Evolutionary conservation across 1,140 invertebrate genomes (phyloP).

Genomic region (Laupala kohalensis): DNA sequence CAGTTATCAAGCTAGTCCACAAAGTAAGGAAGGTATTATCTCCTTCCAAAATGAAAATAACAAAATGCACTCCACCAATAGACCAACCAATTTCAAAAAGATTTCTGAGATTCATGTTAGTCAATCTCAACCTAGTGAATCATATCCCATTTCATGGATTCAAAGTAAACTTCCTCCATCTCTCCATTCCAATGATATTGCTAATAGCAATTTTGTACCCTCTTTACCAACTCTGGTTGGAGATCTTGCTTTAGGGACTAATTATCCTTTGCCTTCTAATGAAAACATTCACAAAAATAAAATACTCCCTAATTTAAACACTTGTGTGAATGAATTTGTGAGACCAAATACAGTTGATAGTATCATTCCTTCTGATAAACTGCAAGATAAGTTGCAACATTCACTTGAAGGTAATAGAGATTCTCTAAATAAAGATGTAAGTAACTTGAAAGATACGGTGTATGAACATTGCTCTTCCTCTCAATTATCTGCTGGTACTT

Average conservation of each 20-base stretch:
- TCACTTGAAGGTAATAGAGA: no score
- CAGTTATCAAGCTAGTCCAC: neutral
- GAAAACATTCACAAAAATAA: constrained; percentile 28
- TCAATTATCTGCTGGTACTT: constrained; percentile 18
- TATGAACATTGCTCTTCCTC: constrained; percentile 17
- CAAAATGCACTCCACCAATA: no score
- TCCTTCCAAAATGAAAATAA: no score
- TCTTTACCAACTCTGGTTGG: constrained; percentile 42
- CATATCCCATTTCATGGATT: constrained; percentile 6
- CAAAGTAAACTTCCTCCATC: constrained; percentile 5
- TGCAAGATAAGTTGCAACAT: no score
- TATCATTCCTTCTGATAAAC: no score
- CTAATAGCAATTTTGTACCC: constrained; percentile 24
- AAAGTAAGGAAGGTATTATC: no score
- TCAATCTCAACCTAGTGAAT: constrained; percentile 5
- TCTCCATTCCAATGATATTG: neutral
- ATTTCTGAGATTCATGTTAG: neutral
- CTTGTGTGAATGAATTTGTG: neutral
- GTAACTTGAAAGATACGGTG: constrained; percentile 17
- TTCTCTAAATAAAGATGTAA: constrained; percentile 26
- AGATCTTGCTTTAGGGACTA: constrained; percentile 40
- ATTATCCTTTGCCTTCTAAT: constrained; percentile 16
- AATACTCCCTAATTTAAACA: constrained; percentile 25
- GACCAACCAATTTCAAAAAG: neutral
- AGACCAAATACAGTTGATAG: constrained; percentile 1